These are phyloP conservation scores for Caenorhabditis becei DNA, from an alignment of 2,888 invertebrate genomes.

Conservation along the genomic window DNA sequence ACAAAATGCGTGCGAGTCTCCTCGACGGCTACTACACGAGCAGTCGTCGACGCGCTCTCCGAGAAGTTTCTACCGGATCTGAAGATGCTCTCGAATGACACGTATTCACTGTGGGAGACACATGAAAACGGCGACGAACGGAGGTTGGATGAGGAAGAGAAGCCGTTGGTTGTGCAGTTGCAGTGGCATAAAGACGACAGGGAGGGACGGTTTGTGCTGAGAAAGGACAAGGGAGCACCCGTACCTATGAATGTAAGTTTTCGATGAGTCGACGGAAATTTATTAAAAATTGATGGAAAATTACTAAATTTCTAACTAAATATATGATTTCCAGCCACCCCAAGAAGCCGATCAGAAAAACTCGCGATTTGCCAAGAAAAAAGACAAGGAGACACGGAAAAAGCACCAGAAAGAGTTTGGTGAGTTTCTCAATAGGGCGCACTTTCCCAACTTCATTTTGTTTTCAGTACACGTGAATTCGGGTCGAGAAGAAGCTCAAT, in stretches of 20 bases:
- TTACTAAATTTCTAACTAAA: too few relatives aligned
- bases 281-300: constrained; percentile 12
- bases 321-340: constrained; percentile 26
- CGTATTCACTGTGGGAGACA: constrained; percentile 87
- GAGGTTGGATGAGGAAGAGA: constrained; percentile 91
- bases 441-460: neutral
- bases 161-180: constrained; percentile 95
- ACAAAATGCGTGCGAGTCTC: constrained; percentile 99
- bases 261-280: neutral
- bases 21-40: constrained; percentile 93
- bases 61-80: constrained; percentile 99
- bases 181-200: constrained; percentile 99
- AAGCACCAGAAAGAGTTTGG: constrained; percentile 71
- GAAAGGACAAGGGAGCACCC: constrained; percentile 81
- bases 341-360: constrained; percentile 83
- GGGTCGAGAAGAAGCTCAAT: constrained; percentile 67
- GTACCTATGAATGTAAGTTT: constrained; percentile 66
- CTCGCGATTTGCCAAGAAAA: constrained; percentile 90
- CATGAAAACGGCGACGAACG: constrained; percentile 91
- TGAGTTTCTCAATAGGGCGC: constrained; percentile 15
- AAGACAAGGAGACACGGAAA: constrained; percentile 94
- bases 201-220: constrained; percentile 95
- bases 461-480: constrained; percentile 70
- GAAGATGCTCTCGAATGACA: constrained; percentile 90
- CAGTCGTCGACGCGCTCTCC: constrained; percentile 96